These are phyloP conservation scores for Pimephales promelas DNA, from an alignment of 2,113 vertebrate species.

Conservation along the genomic window DNA sequence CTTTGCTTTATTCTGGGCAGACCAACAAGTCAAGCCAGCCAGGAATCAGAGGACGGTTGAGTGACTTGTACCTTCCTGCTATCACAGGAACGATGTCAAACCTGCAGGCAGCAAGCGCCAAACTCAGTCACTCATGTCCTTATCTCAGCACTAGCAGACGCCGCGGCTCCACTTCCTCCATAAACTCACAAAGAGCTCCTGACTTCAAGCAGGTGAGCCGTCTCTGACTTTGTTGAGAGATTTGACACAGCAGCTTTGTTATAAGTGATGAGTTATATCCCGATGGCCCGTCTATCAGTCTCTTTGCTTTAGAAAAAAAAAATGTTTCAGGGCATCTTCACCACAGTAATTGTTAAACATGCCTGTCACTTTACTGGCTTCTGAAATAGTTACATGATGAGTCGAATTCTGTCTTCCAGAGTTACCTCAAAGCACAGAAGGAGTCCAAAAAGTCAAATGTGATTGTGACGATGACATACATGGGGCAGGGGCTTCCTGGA, in stretches of 20 bases:
- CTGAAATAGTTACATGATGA: no score
- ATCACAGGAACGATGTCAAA: conserved; percentile 62
- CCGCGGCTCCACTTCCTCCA: conserved; percentile 69
- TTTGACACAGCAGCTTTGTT: not conserved
- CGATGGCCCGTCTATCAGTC: not conserved
- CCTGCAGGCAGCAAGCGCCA: conserved; percentile 54
- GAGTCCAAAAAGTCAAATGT: conserved; percentile 75
- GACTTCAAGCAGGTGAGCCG: conserved; percentile 62
- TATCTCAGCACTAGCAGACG: conserved; percentile 67
- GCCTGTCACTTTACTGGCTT: not conserved
- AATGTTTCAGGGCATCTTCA: not conserved
- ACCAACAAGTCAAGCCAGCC: conserved; percentile 36
- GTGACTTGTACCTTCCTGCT: conserved; percentile 67
- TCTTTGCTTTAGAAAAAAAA: not conserved
- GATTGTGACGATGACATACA: conserved; percentile 75
- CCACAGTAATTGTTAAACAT: not conserved
- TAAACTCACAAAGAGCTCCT: conserved; percentile 62
- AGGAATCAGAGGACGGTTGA: conserved; percentile 15
- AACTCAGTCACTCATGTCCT: conserved; percentile 72
- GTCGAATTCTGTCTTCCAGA: conserved; percentile 56
- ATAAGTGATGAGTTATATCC: not conserved
- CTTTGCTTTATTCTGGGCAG: conserved; percentile 53
- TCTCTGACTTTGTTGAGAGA: conserved; percentile 20
- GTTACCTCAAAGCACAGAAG: conserved; percentile 58
- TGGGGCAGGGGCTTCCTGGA: conserved; percentile 66